Evolutionary conservation across 2,113 vertebrate genomes (phyloP), one percentile per base, ranked within the genome.

Genomic region (Meleagris gallopavo): DNA sequence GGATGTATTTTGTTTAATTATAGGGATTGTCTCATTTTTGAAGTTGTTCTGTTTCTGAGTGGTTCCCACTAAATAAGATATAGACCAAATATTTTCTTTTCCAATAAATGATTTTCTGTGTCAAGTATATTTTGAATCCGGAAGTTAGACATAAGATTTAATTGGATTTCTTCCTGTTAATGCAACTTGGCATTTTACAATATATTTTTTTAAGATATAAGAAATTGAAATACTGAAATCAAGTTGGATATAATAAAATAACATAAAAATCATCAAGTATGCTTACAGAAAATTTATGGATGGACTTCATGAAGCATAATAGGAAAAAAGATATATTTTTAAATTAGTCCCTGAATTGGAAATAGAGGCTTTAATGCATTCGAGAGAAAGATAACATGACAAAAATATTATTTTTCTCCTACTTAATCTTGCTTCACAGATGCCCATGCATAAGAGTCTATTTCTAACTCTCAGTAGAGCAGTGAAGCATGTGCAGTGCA

Each of bases 71-170:
- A 92, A 93, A 58, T 95, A 61, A 92, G 88, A 88, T 96, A 65
- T 93, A 88, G 92, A 78, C 36, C 22, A 92, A 93, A 89, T 81
- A 78, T 96, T 54, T 5, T 65, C n/a, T 75, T 95, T 95, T 70
- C 84, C 83, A 89, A 64, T 52, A 94, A 97, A 90, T 60, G 10
- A 36, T 92, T 97, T 97, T 96, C 96, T 95, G 82, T 52, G 81
- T 92, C 97, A 91, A 95, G 77, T 95, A 77, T 96, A 74, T 6
- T 70, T 93, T 97, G 81, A 94, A 96, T 94, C 87, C 96, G 69
- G 36, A 96, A 69, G 40, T 89, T 86, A 86, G 38, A 45, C 22
- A 46, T 80, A 88, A 67, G 78, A 73, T 83, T 77, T 66, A 30
- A 83, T 83, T 85, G 22, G 24, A 60, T 10, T 55, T 87, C 88